Percentiles rank a stretch among this genome's conserved stretches.
These are phyloP conservation scores for Capitulum mitella DNA, from an alignment of 2,888 invertebrate species.

Conservation along the genomic window DNA sequence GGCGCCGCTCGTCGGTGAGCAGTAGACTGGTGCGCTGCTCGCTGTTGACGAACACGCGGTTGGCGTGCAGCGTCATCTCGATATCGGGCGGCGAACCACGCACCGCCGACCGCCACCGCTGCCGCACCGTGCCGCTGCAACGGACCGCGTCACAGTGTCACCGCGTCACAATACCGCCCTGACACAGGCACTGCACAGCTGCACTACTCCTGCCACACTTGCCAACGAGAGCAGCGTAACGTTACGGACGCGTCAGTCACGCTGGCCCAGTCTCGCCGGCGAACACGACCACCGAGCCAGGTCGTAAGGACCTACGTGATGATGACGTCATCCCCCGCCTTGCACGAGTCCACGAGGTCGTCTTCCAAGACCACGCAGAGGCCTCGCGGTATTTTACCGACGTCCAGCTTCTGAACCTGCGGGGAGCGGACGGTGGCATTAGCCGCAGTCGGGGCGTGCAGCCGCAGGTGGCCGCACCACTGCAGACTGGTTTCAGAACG, in stretches of 20 bases:
- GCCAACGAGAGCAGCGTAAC: too few relatives aligned
- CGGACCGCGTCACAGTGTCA: too few relatives aligned
- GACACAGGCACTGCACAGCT: too few relatives aligned
- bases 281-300: background rate
- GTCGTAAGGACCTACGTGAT: constrained; percentile 56
- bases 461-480: too few relatives aligned
- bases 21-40: constrained; percentile 18
- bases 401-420: constrained; percentile 61
- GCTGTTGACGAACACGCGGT: constrained; percentile 52
- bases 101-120: constrained; percentile 60
- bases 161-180: too few relatives aligned
- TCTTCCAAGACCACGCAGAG: constrained; percentile 72
- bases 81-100: constrained; percentile 58
- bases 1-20: constrained; percentile 57
- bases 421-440: too few relatives aligned
- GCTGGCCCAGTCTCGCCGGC: too few relatives aligned
- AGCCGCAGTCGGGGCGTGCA: too few relatives aligned
- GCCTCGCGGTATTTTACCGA: constrained; percentile 65
- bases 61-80: constrained; percentile 62
- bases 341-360: constrained; percentile 76
- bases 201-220: too few relatives aligned
- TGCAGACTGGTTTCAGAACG: too few relatives aligned
- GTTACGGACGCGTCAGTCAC: too few relatives aligned
- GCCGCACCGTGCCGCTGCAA: constrained; percentile 69
- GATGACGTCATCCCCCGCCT: constrained; percentile 80